A percentile compares a stretch with the other conserved stretches of the same genome.
phyloP scores from a whole-genome alignment of 1,140 invertebrate genomes.

The Teleopsis dalmanni region DNA sequence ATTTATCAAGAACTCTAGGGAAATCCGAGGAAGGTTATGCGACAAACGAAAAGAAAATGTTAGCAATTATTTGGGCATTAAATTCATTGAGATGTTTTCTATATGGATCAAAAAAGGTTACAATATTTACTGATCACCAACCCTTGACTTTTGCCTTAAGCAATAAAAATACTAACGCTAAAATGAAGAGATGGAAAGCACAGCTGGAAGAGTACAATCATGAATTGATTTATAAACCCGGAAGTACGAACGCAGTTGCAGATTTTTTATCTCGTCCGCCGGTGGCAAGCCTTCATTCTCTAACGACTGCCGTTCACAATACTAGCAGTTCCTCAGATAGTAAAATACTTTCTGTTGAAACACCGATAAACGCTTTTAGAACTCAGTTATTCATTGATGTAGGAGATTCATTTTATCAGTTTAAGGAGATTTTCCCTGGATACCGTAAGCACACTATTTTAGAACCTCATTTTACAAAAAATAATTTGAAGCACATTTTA shows the following conservation, averaged over 20 bases:
- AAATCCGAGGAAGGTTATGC: slow-evolving; percentile 34
- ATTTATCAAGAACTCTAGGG: slow-evolving; percentile 23
- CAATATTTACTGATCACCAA: slow-evolving; percentile 48
- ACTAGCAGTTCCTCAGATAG: too few relatives aligned
- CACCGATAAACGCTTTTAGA: too few relatives aligned
- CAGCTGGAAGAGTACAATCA: slow-evolving; percentile 39
- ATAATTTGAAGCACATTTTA: too few relatives aligned
- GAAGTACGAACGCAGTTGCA: neutral
- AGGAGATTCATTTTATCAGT: too few relatives aligned
- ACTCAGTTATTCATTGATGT: too few relatives aligned
- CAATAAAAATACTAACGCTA: slow-evolving; percentile 13
- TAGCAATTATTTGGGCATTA: slow-evolving; percentile 47
- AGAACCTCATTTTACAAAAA: too few relatives aligned
- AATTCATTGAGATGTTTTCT: slow-evolving; percentile 47
- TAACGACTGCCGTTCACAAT: too few relatives aligned
- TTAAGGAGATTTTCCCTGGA: too few relatives aligned
- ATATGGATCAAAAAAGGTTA: slow-evolving; percentile 41
- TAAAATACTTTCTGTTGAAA: too few relatives aligned
- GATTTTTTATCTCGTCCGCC: neutral
- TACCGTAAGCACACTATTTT: too few relatives aligned
- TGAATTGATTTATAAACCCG: slow-evolving; percentile 4
- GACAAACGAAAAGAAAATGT: slow-evolving; percentile 46
- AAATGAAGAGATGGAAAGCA: slow-evolving; percentile 47
- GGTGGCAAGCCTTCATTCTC: neutral
- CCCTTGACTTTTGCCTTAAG: slow-evolving; percentile 43